A percentile compares a stretch with the other conserved stretches of the same genome.
Conservation (phyloP, 2,113 vertebrate genomes). For the Lophotis ruficrista region DNA sequence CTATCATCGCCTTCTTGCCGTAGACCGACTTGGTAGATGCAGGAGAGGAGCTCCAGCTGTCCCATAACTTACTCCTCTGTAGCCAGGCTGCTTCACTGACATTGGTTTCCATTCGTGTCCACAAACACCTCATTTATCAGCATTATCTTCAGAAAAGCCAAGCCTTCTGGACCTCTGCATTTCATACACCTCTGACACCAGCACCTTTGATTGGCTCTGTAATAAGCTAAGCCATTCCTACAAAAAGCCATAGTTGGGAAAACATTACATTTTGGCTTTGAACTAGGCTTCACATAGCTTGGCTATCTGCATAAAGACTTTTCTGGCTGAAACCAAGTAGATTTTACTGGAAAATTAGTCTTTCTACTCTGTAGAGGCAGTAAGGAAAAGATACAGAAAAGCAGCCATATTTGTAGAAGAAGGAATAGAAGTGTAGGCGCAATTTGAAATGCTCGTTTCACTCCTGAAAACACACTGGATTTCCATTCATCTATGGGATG, state of each 20-base stretch:
- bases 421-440: not conserved
- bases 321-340: not conserved
- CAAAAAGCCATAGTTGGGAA: not conserved
- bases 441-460: not conserved
- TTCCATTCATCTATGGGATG: not conserved
- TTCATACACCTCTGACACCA: not conserved
- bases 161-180: not conserved
- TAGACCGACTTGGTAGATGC: not conserved
- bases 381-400: not conserved
- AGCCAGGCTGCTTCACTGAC: not conserved
- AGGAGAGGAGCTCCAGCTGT: not conserved
- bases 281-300: not conserved
- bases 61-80: not conserved
- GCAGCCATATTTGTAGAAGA: not conserved
- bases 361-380: not conserved
- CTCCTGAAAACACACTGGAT: not conserved
- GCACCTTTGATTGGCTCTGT: not conserved
- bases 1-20: not conserved
- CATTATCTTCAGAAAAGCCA: not conserved
- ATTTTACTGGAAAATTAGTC: not conserved
- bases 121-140: not conserved
- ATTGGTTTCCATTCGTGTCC: not conserved
- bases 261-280: not conserved
- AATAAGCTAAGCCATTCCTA: not conserved
- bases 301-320: not conserved